These are phyloP conservation scores for Halcyon malimbica DNA, from an alignment of 2,113 vertebrate genomes.

Conservation along the genomic window DNA sequence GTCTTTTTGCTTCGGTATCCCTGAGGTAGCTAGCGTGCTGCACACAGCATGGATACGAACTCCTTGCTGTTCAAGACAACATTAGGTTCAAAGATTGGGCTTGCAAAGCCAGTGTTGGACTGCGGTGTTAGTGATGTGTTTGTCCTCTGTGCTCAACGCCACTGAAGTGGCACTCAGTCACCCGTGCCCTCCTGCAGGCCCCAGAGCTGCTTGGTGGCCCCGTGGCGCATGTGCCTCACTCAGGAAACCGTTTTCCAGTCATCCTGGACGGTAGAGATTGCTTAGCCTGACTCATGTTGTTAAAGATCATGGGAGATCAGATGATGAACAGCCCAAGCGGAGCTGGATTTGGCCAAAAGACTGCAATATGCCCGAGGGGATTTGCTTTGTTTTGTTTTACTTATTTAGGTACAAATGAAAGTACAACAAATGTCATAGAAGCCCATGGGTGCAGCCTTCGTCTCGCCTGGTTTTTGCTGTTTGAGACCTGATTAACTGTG, in stretches of 20 bases:
- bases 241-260: neutral
- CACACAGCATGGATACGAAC: neutral
- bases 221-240: rapidly evolving
- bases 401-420: neutral
- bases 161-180: rapidly evolving
- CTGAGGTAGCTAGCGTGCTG: neutral
- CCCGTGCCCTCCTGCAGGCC: rapidly evolving
- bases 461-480: neutral
- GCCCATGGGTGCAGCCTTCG: neutral
- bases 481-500: neutral
- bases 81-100: neutral
- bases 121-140: neutral
- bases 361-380: neutral
- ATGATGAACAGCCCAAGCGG: neutral
- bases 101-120: neutral
- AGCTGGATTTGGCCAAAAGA: neutral
- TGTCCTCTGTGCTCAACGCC: rapidly evolving
- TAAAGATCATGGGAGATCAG: neutral
- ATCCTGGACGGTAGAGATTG: neutral
- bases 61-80: neutral
- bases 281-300: neutral
- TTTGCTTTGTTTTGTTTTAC: neutral
- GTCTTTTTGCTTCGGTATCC: neutral
- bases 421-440: neutral
- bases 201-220: neutral